These are phyloP conservation scores for Bufo gargarizans DNA, from an alignment of 2,113 vertebrate species.

Conservation along the genomic window DNA sequence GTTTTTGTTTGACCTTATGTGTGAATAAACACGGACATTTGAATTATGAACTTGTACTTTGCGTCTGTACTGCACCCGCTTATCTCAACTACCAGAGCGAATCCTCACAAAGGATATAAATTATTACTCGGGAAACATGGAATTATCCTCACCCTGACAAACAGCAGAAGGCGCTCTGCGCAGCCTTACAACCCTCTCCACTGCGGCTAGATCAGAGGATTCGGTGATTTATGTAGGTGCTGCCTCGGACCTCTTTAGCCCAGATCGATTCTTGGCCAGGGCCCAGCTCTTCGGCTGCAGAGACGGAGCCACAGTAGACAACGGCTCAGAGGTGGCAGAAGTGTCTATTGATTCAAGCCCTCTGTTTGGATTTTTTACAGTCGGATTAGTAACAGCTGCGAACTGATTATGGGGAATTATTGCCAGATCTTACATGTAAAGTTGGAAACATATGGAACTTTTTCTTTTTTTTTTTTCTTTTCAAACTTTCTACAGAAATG, in stretches of 20 bases:
- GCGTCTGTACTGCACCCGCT: too few relatives aligned
- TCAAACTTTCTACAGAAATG: too few relatives aligned
- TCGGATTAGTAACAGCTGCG: slow-evolving; percentile 34
- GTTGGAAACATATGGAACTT: neutral
- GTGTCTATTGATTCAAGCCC: slow-evolving; percentile 38
- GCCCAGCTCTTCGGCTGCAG: neutral
- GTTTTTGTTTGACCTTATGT: too few relatives aligned
- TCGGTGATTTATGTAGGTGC: neutral
- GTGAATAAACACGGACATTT: too few relatives aligned
- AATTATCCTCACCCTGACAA: neutral
- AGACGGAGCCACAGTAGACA: slow-evolving; percentile 2
- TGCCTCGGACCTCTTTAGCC: neutral
- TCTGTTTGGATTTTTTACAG: slow-evolving; percentile 25
- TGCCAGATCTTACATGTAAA: slow-evolving; percentile 23
- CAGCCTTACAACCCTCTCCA: neutral
- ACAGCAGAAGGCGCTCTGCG: neutral
- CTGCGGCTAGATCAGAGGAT: neutral
- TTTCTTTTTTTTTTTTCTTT: neutral
- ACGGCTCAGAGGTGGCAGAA: neutral
- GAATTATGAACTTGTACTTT: too few relatives aligned
- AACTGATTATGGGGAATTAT: slow-evolving; percentile 29
- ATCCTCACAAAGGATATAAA: neutral
- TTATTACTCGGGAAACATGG: neutral
- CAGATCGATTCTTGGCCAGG: neutral
- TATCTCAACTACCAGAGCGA: too few relatives aligned